Evolutionary conservation across 2,113 vertebrate genomes (phyloP), one percentile per base, ranked within the genome.

Genomic region (Ciconia maguari): DNA sequence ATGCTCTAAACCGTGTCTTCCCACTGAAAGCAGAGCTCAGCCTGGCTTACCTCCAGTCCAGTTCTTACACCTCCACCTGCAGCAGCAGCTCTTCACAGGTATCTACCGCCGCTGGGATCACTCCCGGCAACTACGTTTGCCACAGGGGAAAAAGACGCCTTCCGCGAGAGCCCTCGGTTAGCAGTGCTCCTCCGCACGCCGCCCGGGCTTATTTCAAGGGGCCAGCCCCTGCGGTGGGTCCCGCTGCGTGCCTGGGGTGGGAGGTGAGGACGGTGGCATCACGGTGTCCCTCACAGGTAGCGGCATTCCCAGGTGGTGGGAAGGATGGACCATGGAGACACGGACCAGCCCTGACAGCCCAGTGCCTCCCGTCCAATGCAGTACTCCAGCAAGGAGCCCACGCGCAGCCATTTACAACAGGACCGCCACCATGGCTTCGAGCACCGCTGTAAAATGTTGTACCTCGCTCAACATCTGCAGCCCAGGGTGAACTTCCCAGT

Each of bases 101-200:
- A 44, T 65, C 41, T 21, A 26, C 30, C 0, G 0, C 32, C 90
- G 58, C 25, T 38, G 60, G 54, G 22, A 46, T 42, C 51, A 17
- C 66, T 46, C 60, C 49, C 48, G 48, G 36, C 1, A 5, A 32
- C 21, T 34, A 61, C 2, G 0, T 51, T 74, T 82, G 60, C 41
- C 61, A 46, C 3, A 6, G 34, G 30, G 30, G 6, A 32, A 30
- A 25, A 57, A 48, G 51, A 46, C 38, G 42, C 38, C 55, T 70
- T 20, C 10, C 44, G 42, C 0, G 0, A 5, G 46, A 87, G 70
- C 58, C 36, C 65, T 46, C 0, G 3, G 2, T 14, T 24, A n/a
- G 70, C 34, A 8, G 62, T 8, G 51, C 57, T 90, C 57, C 58
- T 82, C 49, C 17, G 44, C 75, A 38, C 1, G 1, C 49, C 58